Base-by-base conservation (phyloP, 2,113 vertebrate genomes). In the Verasper variegatus region DNA sequence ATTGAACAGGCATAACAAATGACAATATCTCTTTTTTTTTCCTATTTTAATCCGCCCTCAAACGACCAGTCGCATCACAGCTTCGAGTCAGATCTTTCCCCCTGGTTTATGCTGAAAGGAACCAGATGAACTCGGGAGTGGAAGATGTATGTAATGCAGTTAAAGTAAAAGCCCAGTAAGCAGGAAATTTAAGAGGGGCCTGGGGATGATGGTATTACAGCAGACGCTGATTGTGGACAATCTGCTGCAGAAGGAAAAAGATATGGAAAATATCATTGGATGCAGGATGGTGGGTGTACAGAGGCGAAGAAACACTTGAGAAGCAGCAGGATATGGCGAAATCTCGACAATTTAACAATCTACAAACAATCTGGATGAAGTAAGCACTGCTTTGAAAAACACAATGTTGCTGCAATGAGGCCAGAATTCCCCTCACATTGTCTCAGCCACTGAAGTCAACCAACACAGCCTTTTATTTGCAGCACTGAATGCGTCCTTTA, bases 151-250 rank as follows among this genome's bases (percentile, higher is more conserved):
- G 83, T 93, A 92, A 93, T 91, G 88, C 82, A 90, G 89, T 92
- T 93, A 90, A 91, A 91, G 90, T 92, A 91, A 92, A 89, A 93
- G 89, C 90, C 84, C 80, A 88, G 87, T 91, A 91, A 91, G 86
- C 89, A 92, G 86, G 88, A 91, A 91, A 92, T 88, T 88, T 91
- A 91, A 89, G 89, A 88, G 85, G 85, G 83, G 86, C 84, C 80
- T 76, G 68, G 89, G 87, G 89, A 90, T 87, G 87, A 89, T 87
- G 89, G 80, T 88, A 90, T 92, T 90, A 86, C 79, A 86, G 81
- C 67, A 86, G 87, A 86, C 81, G 52, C 86, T 89, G 89, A 90
- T 89, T 86, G 85, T 86, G 76, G 80, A 85, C 87, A 87, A 86
- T 92, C 76, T 86, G 85, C 90, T 89, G 81, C 89, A 86, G 80